A percentile compares a stretch with the other conserved stretches of the same genome.
Evolutionary conservation across 2,888 invertebrate genomes (phyloP).

Genomic region (Thecophora atra): DNA sequence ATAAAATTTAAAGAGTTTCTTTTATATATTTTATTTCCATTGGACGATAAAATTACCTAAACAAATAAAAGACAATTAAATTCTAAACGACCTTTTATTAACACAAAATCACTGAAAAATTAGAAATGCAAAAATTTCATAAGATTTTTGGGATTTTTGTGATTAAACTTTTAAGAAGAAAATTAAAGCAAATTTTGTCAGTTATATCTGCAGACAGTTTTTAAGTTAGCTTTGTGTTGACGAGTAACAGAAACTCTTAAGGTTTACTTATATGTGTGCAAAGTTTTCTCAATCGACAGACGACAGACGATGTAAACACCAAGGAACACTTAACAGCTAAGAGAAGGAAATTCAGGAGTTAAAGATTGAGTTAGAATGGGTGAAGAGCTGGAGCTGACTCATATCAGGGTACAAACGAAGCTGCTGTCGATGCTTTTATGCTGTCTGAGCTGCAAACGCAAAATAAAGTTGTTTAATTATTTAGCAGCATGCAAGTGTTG

Average conservation of each 20-base stretch:
- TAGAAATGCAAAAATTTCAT: too few species aligned
- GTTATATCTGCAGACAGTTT: background rate
- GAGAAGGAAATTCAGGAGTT: background rate
- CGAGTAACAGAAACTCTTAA: background rate
- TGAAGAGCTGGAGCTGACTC: background rate
- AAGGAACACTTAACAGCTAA: background rate
- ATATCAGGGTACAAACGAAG: background rate
- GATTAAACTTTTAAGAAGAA: background rate
- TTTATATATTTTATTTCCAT: too few species aligned
- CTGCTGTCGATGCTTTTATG: conserved; percentile 13
- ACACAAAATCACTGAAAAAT: too few species aligned
- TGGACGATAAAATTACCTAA: too few species aligned
- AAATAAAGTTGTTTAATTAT: conserved; percentile 28
- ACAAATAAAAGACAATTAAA: too few species aligned
- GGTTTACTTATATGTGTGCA: background rate
- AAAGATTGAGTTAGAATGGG: background rate
- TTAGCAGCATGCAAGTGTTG: conserved; percentile 26
- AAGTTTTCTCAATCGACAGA: conserved; percentile 4
- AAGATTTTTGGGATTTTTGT: background rate
- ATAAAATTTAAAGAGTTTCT: too few species aligned
- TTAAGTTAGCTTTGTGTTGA: too few species aligned
- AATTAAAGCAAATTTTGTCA: background rate
- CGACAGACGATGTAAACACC: background rate
- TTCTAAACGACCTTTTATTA: too few species aligned
- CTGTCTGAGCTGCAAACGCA: conserved; percentile 22